Conservation (phyloP, 2,888 invertebrate species). For the Orchestes rusci region DNA sequence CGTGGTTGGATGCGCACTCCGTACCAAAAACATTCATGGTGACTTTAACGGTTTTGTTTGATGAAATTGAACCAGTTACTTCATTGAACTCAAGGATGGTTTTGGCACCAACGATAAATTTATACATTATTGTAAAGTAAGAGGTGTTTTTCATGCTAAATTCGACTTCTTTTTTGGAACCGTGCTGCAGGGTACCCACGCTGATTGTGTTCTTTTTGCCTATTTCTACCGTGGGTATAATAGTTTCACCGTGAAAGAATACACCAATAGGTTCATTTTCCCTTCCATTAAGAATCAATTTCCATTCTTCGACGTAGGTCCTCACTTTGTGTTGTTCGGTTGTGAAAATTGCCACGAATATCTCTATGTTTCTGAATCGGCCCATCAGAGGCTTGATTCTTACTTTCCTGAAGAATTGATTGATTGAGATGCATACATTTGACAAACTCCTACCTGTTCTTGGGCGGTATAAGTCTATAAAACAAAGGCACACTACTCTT, state of each 20-base stretch:
- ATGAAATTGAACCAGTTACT: constrained; percentile 25
- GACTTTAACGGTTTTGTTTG: constrained; percentile 27
- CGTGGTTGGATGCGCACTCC: constrained; percentile 23
- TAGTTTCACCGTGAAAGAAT: constrained; percentile 41
- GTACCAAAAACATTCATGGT: constrained; percentile 25
- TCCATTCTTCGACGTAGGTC: constrained; percentile 44
- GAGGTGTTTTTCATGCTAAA: constrained; percentile 42
- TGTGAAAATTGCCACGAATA: constrained; percentile 41
- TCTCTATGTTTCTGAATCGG: constrained; percentile 38
- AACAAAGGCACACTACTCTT: constrained; percentile 42
- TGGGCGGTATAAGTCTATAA: constrained; percentile 43
- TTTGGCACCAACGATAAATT: not conserved
- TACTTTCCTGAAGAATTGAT: constrained; percentile 38
- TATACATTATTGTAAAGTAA: constrained; percentile 34
- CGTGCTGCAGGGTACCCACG: constrained; percentile 40
- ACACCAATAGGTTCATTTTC: constrained; percentile 36
- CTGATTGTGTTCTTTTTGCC: constrained; percentile 36
- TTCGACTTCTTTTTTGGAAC: constrained; percentile 33
- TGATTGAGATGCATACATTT: not conserved
- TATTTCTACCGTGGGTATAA: constrained; percentile 36
- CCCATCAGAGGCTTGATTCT: constrained; percentile 45
- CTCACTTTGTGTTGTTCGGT: constrained; percentile 30
- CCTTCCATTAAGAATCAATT: constrained; percentile 42
- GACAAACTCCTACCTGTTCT: constrained; percentile 31
- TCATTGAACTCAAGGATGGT: constrained; percentile 19